These are phyloP conservation scores for Crotalus viridis DNA, from an alignment of 2,113 vertebrate genomes.

Conservation along the genomic window DNA sequence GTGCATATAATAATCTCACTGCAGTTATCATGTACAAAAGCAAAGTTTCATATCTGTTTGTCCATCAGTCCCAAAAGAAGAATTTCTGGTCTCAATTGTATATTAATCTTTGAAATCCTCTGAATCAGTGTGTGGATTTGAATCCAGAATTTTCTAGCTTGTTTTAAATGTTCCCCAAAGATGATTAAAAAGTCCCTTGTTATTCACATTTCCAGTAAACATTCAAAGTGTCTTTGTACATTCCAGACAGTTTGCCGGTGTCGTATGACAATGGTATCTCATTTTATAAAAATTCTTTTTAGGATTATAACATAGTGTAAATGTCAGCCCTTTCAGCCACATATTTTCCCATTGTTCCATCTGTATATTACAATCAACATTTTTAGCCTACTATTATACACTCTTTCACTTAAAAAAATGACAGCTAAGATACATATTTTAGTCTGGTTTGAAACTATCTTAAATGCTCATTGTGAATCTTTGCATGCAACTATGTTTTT, in stretches of 20 bases:
- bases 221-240: background rate
- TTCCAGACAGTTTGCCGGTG: background rate
- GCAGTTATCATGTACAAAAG: background rate
- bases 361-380: background rate
- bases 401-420: background rate
- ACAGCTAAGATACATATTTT: background rate
- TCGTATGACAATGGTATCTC: background rate
- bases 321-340: background rate
- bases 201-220: background rate
- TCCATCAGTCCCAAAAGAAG: background rate
- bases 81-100: background rate
- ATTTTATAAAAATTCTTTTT: background rate
- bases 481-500: background rate
- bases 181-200: too few species aligned
- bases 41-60: background rate
- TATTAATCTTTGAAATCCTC: too few species aligned
- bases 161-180: too few species aligned
- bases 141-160: too few species aligned
- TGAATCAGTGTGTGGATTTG: too few species aligned
- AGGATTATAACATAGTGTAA: background rate
- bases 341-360: background rate
- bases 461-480: background rate
- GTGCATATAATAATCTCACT: background rate
- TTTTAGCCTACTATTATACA: background rate
- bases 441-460: background rate